Evolutionary conservation across 1,140 invertebrate genomes (phyloP).

Genomic region (Drosophila bifasciata): DNA sequence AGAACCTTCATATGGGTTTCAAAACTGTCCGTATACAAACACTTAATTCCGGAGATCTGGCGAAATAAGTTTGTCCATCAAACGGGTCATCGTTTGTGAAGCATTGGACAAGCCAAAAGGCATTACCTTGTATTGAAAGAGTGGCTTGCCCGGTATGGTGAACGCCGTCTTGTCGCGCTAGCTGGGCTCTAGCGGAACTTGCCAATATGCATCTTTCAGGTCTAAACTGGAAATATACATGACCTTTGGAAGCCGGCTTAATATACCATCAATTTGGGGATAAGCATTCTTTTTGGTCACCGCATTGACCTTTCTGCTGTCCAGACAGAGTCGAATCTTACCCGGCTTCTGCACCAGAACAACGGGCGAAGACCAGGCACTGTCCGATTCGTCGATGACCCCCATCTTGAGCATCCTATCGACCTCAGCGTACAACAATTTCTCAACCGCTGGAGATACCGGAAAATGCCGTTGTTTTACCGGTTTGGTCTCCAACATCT

Average conservation of each 20-base stretch:
- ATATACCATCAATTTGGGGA: conserved; percentile 3
- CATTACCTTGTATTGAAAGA: conserved; percentile 3
- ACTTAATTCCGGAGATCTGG: neutral
- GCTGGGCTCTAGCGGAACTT: neutral
- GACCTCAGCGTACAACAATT: conserved; percentile 37
- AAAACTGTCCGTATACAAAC: conserved; percentile 1
- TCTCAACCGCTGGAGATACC: conserved; percentile 50
- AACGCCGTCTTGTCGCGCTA: neutral
- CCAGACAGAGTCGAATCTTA: conserved; percentile 15
- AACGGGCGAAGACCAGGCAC: conserved; percentile 43
- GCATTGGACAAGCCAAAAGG: conserved; percentile 4
- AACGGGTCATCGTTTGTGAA: neutral
- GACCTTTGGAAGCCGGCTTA: neutral
- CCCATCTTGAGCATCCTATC: conserved; percentile 57
- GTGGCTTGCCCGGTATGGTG: neutral
- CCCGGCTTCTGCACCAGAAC: conserved; percentile 22
- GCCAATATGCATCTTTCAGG: neutral
- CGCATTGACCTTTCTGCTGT: conserved; percentile 18
- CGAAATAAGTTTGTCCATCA: conserved; percentile 9
- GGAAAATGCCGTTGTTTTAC: conserved; percentile 61
- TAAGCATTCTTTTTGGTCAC: conserved; percentile 15
- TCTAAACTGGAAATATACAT: conserved; percentile 1
- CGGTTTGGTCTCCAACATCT: conserved; percentile 53
- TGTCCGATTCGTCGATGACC: conserved; percentile 50
- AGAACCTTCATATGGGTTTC: neutral